Conservation (phyloP, 2,797 vertebrate genomes). For the Lycodopsis pacificus region DNA sequence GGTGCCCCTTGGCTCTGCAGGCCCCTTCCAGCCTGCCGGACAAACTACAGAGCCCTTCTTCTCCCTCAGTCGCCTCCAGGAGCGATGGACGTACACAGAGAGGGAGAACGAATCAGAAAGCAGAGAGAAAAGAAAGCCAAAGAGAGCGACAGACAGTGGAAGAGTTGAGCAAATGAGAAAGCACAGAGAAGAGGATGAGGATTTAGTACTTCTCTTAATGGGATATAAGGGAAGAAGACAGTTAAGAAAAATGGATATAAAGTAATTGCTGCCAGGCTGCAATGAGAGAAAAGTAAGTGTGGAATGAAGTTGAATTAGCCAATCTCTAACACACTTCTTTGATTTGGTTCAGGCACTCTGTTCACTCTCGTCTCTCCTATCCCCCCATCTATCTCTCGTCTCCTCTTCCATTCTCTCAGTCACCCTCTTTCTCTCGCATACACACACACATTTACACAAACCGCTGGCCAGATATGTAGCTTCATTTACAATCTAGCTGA, state of each 20-base stretch:
- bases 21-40: conserved; percentile 63
- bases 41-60: conserved; percentile 58
- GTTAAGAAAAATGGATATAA: conserved; percentile 37
- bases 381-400: conserved; percentile 12
- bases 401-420: conserved; percentile 8
- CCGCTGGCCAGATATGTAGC: conserved; percentile 57
- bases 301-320: conserved; percentile 52
- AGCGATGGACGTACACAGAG: conserved; percentile 43
- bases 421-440: conserved; percentile 12
- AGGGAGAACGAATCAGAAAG: conserved; percentile 40
- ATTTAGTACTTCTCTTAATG: conserved; percentile 50
- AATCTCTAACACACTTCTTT: conserved; percentile 27
- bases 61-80: conserved; percentile 39
- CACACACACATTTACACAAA: conserved; percentile 14
- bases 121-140: conserved; percentile 27
- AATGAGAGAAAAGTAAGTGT: conserved; percentile 35
- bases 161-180: conserved; percentile 10
- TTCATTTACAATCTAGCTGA: conserved; percentile 87
- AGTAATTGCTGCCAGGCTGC: conserved; percentile 26
- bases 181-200: conserved; percentile 15
- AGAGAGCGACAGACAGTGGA: conserved; percentile 21
- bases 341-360: conserved; percentile 36
- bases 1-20: conserved; percentile 64
- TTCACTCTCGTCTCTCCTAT: conserved; percentile 12
- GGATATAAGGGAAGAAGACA: conserved; percentile 19